A percentile compares a stretch with the other conserved stretches of the same genome.
phyloP scores from a whole-genome alignment of 2,113 vertebrate genomes.

The Ramphastos sulfuratus region DNA sequence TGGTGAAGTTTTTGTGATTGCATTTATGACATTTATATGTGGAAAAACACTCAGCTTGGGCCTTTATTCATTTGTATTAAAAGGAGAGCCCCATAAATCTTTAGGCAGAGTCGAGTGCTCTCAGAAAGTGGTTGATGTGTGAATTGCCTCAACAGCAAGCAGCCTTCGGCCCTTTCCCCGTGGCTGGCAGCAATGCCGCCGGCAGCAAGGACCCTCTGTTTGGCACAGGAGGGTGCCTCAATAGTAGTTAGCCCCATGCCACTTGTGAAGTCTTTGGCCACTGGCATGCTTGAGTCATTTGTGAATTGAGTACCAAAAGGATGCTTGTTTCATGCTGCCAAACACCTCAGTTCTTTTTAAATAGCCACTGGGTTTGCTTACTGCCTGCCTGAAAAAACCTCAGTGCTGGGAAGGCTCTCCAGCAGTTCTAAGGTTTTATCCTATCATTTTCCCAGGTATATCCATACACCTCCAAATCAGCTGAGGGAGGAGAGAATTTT shows the following conservation, averaged over 20 bases:
- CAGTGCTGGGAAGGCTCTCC: not conserved
- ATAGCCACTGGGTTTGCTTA: not conserved
- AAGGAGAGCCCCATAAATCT: constrained; percentile 47
- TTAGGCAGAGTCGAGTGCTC: not conserved
- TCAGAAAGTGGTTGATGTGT: constrained; percentile 15
- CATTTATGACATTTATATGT: constrained; percentile 64
- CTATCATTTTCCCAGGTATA: not conserved
- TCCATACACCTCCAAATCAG: not conserved
- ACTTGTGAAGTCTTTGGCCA: not conserved
- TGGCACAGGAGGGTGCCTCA: rapidly evolving
- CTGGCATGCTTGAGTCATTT: not conserved
- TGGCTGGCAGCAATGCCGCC: not conserved
- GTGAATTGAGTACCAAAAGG: not conserved
- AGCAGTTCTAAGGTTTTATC: not conserved
- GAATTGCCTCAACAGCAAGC: constrained; percentile 22
- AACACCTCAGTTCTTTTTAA: not conserved
- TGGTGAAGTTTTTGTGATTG: constrained; percentile 52
- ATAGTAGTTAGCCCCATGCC: not conserved
- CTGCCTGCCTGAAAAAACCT: not conserved
- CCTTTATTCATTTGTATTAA: constrained; percentile 65
- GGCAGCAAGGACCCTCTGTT: not conserved
- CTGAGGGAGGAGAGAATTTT: not conserved
- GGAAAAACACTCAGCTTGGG: constrained; percentile 70
- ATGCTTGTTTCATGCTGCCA: not conserved
- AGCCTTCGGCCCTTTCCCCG: rapidly evolving